Conservation (phyloP, 2,113 vertebrate species). For the Mellivora capensis region DNA sequence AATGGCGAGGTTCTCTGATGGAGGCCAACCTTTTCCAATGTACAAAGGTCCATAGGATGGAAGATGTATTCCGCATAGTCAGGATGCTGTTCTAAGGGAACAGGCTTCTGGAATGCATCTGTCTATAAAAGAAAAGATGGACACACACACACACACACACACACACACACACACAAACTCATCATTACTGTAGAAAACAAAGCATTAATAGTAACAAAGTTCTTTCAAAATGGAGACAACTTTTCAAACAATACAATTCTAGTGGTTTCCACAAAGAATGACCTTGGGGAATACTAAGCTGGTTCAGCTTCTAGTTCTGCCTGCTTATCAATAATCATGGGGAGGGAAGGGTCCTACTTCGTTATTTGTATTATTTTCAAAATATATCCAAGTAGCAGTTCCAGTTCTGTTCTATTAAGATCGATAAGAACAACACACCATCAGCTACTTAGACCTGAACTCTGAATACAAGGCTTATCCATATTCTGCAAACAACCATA, state of each 20-base stretch:
- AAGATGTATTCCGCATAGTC: conserved; percentile 99
- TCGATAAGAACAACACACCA: not conserved
- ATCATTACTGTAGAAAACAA: not conserved
- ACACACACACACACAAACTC: not conserved
- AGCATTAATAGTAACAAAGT: not conserved
- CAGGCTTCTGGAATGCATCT: conserved; percentile 98
- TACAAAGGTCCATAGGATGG: conserved; percentile 97
- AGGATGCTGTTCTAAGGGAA: conserved; percentile 96
- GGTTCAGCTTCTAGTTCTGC: not conserved
- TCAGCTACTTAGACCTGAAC: not conserved
- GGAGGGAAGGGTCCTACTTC: not conserved
- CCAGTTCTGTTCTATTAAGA: not conserved
- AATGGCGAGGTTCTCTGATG: not conserved
- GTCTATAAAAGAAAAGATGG: conserved; percentile 84
- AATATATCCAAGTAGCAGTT: not conserved
- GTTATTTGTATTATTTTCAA: not conserved
- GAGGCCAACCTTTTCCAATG: conserved; percentile 95
- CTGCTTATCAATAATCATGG: not conserved
- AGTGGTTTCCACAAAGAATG: not conserved
- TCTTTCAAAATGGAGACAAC: not conserved
- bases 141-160: not conserved
- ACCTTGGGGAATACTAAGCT: not conserved
- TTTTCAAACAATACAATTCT: not conserved
- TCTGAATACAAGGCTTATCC: not conserved
- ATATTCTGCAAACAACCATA: not conserved